phyloP scores from a whole-genome alignment of 2,888 invertebrate species.

The Chrysotoxum bicinctum region DNA sequence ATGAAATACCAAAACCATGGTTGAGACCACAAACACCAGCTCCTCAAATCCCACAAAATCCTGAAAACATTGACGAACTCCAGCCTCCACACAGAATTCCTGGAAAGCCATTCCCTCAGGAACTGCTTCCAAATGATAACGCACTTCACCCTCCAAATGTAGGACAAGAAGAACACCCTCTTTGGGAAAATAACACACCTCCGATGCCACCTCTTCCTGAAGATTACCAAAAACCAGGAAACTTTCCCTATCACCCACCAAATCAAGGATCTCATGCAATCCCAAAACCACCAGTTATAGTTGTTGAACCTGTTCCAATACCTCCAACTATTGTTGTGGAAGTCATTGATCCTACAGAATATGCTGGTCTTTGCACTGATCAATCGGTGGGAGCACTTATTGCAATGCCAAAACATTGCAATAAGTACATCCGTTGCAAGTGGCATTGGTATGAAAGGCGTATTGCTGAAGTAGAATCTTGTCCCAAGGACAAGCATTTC shows the following conservation, averaged over 20 bases:
- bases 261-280: neutral
- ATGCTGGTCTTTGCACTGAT: constrained; percentile 72
- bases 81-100: constrained; percentile 19
- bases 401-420: constrained; percentile 75
- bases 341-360: neutral
- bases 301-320: neutral
- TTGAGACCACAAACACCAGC: neutral
- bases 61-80: neutral
- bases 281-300: neutral
- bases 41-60: neutral
- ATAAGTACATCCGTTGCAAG: constrained; percentile 69
- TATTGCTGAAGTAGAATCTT: constrained; percentile 45
- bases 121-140: neutral
- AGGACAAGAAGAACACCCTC: neutral
- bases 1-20: constrained; percentile 13
- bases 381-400: constrained; percentile 75
- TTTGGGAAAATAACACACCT: neutral
- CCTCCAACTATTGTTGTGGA: neutral
- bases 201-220: neutral
- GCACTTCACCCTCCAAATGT: constrained; percentile 1
- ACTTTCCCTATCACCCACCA: neutral
- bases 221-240: neutral
- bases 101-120: neutral
- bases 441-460: constrained; percentile 64
- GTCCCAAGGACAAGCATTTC: constrained; percentile 61